These are phyloP conservation scores for Sialis lutaria DNA, from an alignment of 2,888 invertebrate genomes.

Conservation along the genomic window DNA sequence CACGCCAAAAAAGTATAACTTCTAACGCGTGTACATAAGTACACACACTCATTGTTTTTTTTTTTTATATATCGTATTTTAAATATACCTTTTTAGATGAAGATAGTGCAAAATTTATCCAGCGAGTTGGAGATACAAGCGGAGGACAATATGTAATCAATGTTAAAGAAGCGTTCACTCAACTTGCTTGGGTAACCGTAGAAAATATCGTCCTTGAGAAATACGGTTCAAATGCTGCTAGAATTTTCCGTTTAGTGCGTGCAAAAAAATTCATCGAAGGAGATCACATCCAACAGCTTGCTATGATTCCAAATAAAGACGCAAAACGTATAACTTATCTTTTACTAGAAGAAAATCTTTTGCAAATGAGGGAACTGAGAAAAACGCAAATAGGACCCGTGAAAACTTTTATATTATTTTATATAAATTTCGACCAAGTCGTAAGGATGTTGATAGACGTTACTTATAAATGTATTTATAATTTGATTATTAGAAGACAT, in stretches of 20 bases:
- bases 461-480: slow-evolving; percentile 52
- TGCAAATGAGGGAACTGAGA: slow-evolving; percentile 54
- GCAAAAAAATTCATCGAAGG: slow-evolving; percentile 73
- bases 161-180: slow-evolving; percentile 47
- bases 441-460: slow-evolving; percentile 49
- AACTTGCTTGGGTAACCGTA: slow-evolving; percentile 53
- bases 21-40: no score
- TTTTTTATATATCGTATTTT: slow-evolving; percentile 7
- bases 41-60: no score
- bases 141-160: slow-evolving; percentile 71
- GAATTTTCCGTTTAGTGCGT: slow-evolving; percentile 75
- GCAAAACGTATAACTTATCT: slow-evolving; percentile 77
- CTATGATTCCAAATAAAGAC: slow-evolving; percentile 88
- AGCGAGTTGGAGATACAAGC: slow-evolving; percentile 59
- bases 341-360: slow-evolving; percentile 63
- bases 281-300: slow-evolving; percentile 77
- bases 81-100: slow-evolving; percentile 37
- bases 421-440: slow-evolving; percentile 51
- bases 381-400: slow-evolving; percentile 56
- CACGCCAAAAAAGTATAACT: no score
- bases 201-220: slow-evolving; percentile 74
- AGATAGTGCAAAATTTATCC: slow-evolving; percentile 58
- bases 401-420: slow-evolving; percentile 64
- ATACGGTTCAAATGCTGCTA: slow-evolving; percentile 67
- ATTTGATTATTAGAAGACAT: slow-evolving; percentile 46